Evolutionary conservation across 2,888 invertebrate species (phyloP), one percentile per base, ranked within the genome.

Genomic region (Rhagophthalmus giganteus): DNA sequence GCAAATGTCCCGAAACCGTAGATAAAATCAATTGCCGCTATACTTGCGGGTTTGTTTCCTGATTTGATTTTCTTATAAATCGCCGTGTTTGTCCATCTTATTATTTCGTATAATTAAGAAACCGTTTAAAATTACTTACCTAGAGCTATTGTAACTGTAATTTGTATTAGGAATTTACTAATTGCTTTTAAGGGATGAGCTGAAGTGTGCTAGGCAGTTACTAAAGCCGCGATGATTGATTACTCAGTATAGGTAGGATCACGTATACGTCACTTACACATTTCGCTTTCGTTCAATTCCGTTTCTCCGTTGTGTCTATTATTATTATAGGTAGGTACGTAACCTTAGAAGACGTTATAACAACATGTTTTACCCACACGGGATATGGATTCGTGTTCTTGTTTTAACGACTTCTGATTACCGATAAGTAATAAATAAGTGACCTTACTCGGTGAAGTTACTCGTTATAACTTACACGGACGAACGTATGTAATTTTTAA

Each of bases 1-100:
- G 57, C 61, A 64, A 69, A 66, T 64, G 64, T 63, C 61, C 62
- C 60, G 62, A 66, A 63, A 65, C 64, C 61, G 57, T 57, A 65
- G 67, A 68, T 68, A 67, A 66, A 70, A 68, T 70, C 67, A 68
- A 69, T 65, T 66, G 65, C 60, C 64, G 64, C 60, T 67, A 57
- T 59, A 63, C 58, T 59, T 61, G 62, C 59, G 63, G 61, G 62
- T 58, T 60, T 57, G 57, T 54, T 55, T 59, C 47, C 59, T 60
- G 61, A 62, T 63, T 62, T 64, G 63, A 61, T 64, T 65, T 65
- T 60, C 62, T 59, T 62, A 65, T 66, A 65, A 66, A 68, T 68
- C 62, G 58, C 56, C 37, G 55, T 32, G 51, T 50, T 44, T 59
- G 61, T 63, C 61, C 60, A 63, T 64, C 53, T 42, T 61, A 11